Evolutionary conservation across 2,888 invertebrate genomes (phyloP), one percentile per base, ranked within the genome.

Genomic region (Euzophera pinguis): DNA sequence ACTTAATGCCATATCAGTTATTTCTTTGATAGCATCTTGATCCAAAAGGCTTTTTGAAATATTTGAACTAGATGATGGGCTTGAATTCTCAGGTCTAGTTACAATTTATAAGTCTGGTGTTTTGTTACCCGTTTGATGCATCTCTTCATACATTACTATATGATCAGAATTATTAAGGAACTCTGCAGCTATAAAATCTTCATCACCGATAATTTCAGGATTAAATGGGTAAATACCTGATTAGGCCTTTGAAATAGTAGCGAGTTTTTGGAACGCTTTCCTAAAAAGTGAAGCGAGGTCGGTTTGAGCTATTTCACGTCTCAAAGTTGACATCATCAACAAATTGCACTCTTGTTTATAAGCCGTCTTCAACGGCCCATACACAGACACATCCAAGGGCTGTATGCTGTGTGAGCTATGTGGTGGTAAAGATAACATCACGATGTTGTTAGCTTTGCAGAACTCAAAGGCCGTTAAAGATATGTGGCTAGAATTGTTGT

Each of bases 401-500:
- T 69, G 69, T 32, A 64, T 62, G 38, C 60, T 43, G 47, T 67
- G 64, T 6, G 62, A 65, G 1, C 55, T 57, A 47, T 65, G 64
- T 27, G 65, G 67, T 48, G 64, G 65, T 9, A 69, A 38, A 6
- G 63, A 63, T 16, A 68, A 35, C 57, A 66, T 22, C 5, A 22
- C 22, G 5, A 22, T 22, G 22, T 22, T 22, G 22, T 22, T 22
- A 22, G 22, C 57, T 48, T 61, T 62, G 50, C 66, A 67, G 54
- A 53, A 61, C 13, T 66, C 58, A 49, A 60, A 63, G 39, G 55
- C 48, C 12, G 14, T 38, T 39, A 65, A 52, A 58, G 62, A 63
- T 55, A 62, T 66, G 53, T 71, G 65, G 53, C 66, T 67, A 14
- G 53, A 52, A 51, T 72, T 67, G 52, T 72, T 70, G 47, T 74